Evolutionary conservation across 1,140 invertebrate species (phyloP).

Genomic region (Phocides pigmalion): DNA sequence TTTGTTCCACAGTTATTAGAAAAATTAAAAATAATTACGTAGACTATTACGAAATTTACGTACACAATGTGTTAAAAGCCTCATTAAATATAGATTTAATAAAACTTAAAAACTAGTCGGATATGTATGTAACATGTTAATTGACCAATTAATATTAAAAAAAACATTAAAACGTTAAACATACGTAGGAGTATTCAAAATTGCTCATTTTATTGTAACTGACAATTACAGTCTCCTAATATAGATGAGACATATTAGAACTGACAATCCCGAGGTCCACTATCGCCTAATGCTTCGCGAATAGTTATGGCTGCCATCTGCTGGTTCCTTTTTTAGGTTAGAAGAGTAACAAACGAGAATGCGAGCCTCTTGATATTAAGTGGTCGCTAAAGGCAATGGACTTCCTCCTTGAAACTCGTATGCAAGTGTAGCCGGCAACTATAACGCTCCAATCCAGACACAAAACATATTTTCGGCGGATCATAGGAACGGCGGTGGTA

Average conservation of each 20-base stretch:
- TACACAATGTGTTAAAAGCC: neutral
- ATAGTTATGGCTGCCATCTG: too few relatives aligned
- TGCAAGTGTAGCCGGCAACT: too few relatives aligned
- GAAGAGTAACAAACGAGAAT: too few relatives aligned
- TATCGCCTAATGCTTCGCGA: too few relatives aligned
- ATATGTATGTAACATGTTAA: neutral
- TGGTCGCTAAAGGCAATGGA: too few relatives aligned
- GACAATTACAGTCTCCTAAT: slow-evolving; percentile 26
- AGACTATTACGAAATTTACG: neutral
- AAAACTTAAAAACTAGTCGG: neutral
- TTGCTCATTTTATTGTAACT: neutral
- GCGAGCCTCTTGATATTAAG: too few relatives aligned
- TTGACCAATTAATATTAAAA: neutral
- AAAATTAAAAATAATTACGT: neutral
- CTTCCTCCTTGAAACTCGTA: too few relatives aligned
- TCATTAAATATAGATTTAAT: neutral
- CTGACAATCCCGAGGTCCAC: slow-evolving; percentile 17
- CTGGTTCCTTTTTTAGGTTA: too few relatives aligned
- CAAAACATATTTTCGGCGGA: too few relatives aligned
- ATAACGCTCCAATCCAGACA: too few relatives aligned
- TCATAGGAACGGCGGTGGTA: too few relatives aligned
- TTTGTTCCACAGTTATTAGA: neutral
- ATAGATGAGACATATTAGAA: slow-evolving; percentile 13
- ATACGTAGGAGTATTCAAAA: neutral
- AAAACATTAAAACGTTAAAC: neutral